Evolutionary conservation across 2,888 invertebrate genomes (phyloP).

Genomic region (Gastracanthus pulcherrimus): DNA sequence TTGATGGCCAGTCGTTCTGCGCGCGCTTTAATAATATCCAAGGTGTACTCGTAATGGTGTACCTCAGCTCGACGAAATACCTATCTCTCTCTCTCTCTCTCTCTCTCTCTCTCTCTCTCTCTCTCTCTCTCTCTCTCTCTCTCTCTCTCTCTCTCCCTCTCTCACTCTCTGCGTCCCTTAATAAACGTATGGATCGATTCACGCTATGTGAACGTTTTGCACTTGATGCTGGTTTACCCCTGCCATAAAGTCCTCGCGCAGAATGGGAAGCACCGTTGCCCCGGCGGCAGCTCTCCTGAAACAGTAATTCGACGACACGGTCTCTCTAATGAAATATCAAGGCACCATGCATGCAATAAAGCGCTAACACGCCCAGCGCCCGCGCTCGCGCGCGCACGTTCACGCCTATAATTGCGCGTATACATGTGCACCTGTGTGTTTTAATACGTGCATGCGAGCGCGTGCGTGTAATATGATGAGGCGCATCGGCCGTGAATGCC

Average conservation of each 20-base stretch:
- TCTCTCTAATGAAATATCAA: conserved; percentile 56
- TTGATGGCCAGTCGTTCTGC: conserved; percentile 14
- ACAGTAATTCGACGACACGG: conserved; percentile 70
- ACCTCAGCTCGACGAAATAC: no score
- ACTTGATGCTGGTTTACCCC: conserved; percentile 79
- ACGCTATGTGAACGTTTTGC: conserved; percentile 69
- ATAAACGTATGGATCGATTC: conserved; percentile 59
- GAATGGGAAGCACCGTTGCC: conserved; percentile 82
- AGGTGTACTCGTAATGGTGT: no score
- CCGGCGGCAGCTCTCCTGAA: conserved; percentile 82
- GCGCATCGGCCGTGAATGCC: not conserved
- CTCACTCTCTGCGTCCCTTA: not conserved
- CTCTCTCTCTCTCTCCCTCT: not conserved
- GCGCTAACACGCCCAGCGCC: not conserved
- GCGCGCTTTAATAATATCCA: not conserved
- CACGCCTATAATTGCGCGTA: not conserved
- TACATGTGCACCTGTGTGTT: not conserved
- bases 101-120: no score
- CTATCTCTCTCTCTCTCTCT: no score
- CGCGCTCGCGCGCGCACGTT: not conserved
- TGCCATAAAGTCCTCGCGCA: conserved; percentile 83
- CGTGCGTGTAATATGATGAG: not conserved
- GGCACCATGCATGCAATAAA: conserved; percentile 22
- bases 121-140: not conserved
- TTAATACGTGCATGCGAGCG: not conserved